Base-by-base conservation (phyloP, 2,113 vertebrate species). In the Phocoena sinus region DNA sequence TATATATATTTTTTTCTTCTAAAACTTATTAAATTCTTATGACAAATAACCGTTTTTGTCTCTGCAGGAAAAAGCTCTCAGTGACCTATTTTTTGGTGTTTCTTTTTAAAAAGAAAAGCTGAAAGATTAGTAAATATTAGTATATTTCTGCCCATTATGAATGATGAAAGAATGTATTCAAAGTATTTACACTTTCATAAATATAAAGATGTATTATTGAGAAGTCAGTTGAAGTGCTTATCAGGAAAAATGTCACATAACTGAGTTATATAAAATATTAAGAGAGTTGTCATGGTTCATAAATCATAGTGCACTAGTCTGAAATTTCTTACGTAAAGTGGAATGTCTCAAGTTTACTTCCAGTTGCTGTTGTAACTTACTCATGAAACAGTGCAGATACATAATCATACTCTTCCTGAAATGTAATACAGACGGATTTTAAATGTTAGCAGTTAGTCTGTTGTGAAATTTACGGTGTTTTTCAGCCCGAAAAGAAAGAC, bases 1-100 rank as follows among this genome's bases (percentile, higher is more conserved):
- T 98, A 98, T 94, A 97, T 97, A 77, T 98, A 98, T 98, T 97
- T 98, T 98, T 98, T 98, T 99, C 98, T 99, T 98, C 95, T 95
- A 98, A 98, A 95, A 97, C 90, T 96, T 98, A 98, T 89, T 95
- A 96, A 97, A 98, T 98, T 98, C 97, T 95, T 98, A 93, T 92
- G 96, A 96, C 44, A 88, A 96, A 94, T 98, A 94, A 84, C 94
- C 68, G 96, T 98, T 96, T 97, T 97, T 95, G 97, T 97, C 96
- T 98, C 98, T 97, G 94, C 98, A 97, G 98, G 96, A 98, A 98
- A 98, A 98, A 87, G 97, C 98, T 98, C 96, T 98, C 98, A 98
- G 77, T 97, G 86, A 94, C 95, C 96, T 89, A 97, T 98, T 98
- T 98, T 98, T 88, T 97, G 96, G n/a, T 95, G 31, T 95, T 90